phyloP scores from a whole-genome alignment of 2,888 invertebrate genomes.

The Charanyca ferruginea region DNA sequence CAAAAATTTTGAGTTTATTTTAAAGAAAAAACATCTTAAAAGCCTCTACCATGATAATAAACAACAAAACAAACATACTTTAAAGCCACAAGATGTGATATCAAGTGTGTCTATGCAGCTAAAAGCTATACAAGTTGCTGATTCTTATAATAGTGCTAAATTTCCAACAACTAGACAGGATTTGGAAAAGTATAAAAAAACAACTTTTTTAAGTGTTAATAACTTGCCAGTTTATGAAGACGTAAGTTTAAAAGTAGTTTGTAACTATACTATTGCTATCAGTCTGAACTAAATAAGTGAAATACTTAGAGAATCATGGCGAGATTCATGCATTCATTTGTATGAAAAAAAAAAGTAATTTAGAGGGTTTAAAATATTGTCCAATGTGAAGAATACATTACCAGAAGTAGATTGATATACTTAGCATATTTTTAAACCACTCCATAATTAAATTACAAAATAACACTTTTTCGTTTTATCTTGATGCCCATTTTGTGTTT shows the following conservation, averaged over 20 bases:
- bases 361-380: no score
- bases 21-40: conserved; percentile 66
- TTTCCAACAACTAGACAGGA: conserved; percentile 39
- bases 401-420: no score
- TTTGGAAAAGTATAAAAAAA: conserved; percentile 63
- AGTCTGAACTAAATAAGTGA: background rate
- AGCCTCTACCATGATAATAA: conserved; percentile 68
- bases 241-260: conserved; percentile 59
- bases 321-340: no score
- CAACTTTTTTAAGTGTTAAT: conserved; percentile 71
- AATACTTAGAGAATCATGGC: no score
- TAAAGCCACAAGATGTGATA: conserved; percentile 76
- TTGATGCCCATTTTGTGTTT: no score
- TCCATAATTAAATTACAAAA: no score
- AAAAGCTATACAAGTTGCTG: conserved; percentile 79
- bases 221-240: conserved; percentile 67
- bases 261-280: background rate
- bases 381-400: no score
- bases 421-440: no score
- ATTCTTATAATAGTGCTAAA: conserved; percentile 63
- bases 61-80: conserved; percentile 38
- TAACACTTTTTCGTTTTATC: no score
- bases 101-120: conserved; percentile 76
- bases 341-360: no score
- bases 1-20: conserved; percentile 69